phyloP scores from a whole-genome alignment of 2,797 vertebrate species.

The Crax fasciolata region DNA sequence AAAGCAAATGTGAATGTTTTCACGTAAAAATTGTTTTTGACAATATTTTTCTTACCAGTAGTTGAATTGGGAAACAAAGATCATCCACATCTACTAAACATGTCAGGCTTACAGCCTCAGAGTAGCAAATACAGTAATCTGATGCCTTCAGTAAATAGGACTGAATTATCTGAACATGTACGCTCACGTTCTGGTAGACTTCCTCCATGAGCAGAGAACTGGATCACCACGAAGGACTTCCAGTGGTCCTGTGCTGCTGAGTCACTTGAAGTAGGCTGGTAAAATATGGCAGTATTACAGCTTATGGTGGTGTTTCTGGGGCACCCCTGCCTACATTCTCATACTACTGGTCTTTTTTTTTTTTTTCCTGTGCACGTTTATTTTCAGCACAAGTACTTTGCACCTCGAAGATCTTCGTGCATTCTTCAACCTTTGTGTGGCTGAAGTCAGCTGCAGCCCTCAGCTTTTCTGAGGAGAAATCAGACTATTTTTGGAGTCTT shows the following conservation, averaged over 20 bases:
- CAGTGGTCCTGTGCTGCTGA: not conserved
- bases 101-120: not conserved
- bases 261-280: not conserved
- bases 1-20: not conserved
- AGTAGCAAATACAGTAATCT: not conserved
- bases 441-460: not conserved
- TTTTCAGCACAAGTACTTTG: not conserved
- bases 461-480: not conserved
- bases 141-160: not conserved
- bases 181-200: not conserved
- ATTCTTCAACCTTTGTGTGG: not conserved
- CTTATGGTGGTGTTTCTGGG: not conserved
- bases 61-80: not conserved
- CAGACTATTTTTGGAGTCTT: slow-evolving; percentile 4
- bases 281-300: not conserved
- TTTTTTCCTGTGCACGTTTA: not conserved
- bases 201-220: too few species aligned
- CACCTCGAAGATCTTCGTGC: not conserved
- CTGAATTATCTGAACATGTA: not conserved
- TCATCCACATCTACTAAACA: not conserved
- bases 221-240: not conserved
- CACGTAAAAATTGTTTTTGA: too few species aligned
- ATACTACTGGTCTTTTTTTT: not conserved
- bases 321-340: not conserved
- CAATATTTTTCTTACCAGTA: not conserved